Conservation (phyloP, 1,140 invertebrate species). For the Brachionus plicatilis region DNA sequence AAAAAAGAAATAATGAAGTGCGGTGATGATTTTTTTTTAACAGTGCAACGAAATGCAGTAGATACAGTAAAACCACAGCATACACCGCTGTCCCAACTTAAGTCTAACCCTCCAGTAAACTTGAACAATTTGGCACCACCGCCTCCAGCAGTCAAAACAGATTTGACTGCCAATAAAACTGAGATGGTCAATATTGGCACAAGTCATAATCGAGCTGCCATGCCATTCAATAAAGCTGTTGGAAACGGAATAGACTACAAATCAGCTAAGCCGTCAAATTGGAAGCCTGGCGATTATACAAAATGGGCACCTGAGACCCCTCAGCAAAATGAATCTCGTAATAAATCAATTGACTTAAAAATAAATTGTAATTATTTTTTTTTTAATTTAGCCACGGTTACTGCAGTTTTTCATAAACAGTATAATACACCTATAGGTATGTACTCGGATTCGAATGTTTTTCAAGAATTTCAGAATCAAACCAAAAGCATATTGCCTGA, state of each 20-base stretch:
- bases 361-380: background rate
- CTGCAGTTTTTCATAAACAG: conserved; percentile 36
- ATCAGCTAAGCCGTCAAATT: conserved; percentile 17
- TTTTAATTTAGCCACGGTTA: conserved; percentile 12
- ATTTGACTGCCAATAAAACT: background rate
- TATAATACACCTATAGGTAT: conserved; percentile 39
- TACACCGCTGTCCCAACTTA: conserved; percentile 22
- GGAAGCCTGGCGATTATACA: conserved; percentile 35
- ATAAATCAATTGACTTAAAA: background rate
- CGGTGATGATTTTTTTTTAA: conserved; percentile 54
- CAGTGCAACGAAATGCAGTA: conserved; percentile 45
- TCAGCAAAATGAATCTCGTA: background rate
- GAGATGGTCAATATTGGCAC: conserved; percentile 21
- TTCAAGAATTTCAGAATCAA: conserved; percentile 38
- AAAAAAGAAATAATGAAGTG: conserved; percentile 55
- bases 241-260: conserved; percentile 29
- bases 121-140: background rate
- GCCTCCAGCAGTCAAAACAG: background rate
- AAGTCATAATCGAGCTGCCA: conserved; percentile 36
- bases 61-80: conserved; percentile 1
- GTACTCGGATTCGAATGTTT: conserved; percentile 35
- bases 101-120: conserved; percentile 1
- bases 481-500: conserved; percentile 23
- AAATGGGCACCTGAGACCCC: conserved; percentile 23
- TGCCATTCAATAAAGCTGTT: conserved; percentile 31